Evolutionary conservation across 2,797 vertebrate genomes (phyloP).

Genomic region (Lophius americanus): DNA sequence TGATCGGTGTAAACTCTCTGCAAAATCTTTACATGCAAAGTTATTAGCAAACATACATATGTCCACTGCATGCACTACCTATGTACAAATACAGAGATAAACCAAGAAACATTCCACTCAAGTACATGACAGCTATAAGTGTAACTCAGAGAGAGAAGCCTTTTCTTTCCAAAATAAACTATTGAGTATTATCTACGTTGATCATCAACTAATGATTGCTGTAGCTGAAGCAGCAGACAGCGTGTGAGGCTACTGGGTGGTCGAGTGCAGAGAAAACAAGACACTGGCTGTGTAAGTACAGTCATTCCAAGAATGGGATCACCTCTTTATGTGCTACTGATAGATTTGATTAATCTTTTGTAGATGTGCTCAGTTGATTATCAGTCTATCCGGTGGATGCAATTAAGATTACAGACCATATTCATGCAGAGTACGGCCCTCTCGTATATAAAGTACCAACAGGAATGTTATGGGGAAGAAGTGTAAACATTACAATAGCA

Average conservation of each 20-base stretch:
- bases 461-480: constrained; percentile 65
- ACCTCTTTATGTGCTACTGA: constrained; percentile 50
- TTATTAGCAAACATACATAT: constrained; percentile 86
- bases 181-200: constrained; percentile 21
- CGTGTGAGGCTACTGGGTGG: constrained; percentile 45
- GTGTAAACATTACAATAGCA: constrained; percentile 76
- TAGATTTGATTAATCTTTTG: constrained; percentile 33
- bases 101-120: constrained; percentile 71
- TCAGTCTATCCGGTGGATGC: constrained; percentile 46
- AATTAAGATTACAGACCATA: constrained; percentile 57
- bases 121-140: constrained; percentile 52
- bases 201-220: constrained; percentile 40
- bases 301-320: constrained; percentile 28
- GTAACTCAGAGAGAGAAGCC: constrained; percentile 52
- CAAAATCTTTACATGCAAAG: constrained; percentile 91
- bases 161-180: constrained; percentile 10
- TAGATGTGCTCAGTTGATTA: constrained; percentile 49
- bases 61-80: constrained; percentile 87
- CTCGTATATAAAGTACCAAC: constrained; percentile 59
- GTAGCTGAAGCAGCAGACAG: constrained; percentile 35
- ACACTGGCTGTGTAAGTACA: constrained; percentile 44
- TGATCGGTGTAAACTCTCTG: constrained; percentile 82
- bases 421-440: constrained; percentile 74
- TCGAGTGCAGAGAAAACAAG: constrained; percentile 54
- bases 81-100: constrained; percentile 84